Evolutionary conservation across 30 jellyfish, hydroid and myxozoan genomes (phyloP).

Genomic region (Aurelia aurita complex sp. Pacific): DNA sequence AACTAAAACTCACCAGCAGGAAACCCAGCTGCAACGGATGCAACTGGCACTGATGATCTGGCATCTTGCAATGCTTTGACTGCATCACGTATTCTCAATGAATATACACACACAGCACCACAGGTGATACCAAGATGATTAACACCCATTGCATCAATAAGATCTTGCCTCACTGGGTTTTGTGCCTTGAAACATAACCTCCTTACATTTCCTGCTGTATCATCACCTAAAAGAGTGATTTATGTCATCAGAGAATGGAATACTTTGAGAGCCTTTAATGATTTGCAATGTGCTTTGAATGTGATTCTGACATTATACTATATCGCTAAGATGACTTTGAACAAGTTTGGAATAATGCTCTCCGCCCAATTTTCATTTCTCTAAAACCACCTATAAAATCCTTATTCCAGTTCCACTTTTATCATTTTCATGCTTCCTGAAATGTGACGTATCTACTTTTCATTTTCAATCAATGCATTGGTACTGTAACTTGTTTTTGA

Average conservation of each 20-base stretch:
- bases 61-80: constrained; percentile 84
- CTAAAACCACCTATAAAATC: too few relatives aligned
- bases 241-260: neutral
- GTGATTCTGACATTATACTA: neutral
- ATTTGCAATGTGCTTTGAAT: neutral
- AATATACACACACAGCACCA: constrained; percentile 95
- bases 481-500: too few relatives aligned
- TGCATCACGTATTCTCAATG: constrained; percentile 89
- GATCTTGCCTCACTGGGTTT: constrained; percentile 85
- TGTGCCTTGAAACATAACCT: constrained; percentile 94
- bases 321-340: too few relatives aligned
- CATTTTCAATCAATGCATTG: too few relatives aligned
- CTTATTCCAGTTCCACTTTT: too few relatives aligned
- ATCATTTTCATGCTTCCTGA: too few relatives aligned
- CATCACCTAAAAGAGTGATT: constrained; percentile 72
- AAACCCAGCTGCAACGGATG: constrained; percentile 96
- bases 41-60: constrained; percentile 79
- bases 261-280: neutral
- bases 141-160: constrained; percentile 79
- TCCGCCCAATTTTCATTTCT: too few relatives aligned
- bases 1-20: constrained; percentile 80
- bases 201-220: constrained; percentile 82
- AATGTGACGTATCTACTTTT: too few relatives aligned
- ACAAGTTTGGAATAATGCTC: too few relatives aligned
- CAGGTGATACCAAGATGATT: constrained; percentile 79